phyloP scores from a whole-genome alignment of 2,888 invertebrate species.

The Gymnocheta viridis region DNA sequence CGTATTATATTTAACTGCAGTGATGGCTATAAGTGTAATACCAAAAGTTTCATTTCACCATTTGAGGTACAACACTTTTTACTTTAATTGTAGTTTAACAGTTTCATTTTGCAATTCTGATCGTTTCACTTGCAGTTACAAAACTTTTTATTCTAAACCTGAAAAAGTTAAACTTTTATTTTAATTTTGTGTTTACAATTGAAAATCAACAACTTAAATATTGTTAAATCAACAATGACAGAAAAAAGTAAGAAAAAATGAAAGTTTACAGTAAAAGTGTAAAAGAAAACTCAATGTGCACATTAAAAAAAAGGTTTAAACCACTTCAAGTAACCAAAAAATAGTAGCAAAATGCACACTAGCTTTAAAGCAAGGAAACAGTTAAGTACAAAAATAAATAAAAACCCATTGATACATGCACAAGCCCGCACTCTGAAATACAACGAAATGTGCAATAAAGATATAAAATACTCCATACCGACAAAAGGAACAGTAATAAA shows the following conservation, averaged over 20 bases:
- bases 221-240: neutral
- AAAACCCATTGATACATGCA: too few relatives aligned
- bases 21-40: neutral
- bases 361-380: neutral
- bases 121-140: conserved; percentile 13
- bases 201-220: conserved; percentile 11
- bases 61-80: conserved; percentile 2
- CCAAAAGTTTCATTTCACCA: conserved; percentile 16
- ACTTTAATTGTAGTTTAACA: conserved; percentile 37
- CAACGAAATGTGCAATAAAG: conserved; percentile 21
- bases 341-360: neutral
- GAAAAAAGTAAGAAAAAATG: neutral
- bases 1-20: neutral
- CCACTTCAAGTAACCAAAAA: neutral
- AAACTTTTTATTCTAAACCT: conserved; percentile 28
- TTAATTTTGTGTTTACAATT: neutral
- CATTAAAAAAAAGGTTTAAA: neutral
- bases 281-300: neutral
- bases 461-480: conserved; percentile 29
- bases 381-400: neutral
- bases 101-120: conserved; percentile 7
- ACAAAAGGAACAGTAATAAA: conserved; percentile 33
- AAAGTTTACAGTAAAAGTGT: neutral
- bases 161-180: conserved; percentile 40
- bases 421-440: neutral